Evolutionary conservation across 2,113 vertebrate genomes (phyloP), one percentile per base, ranked within the genome.

Genomic region (Phyllopteryx taeniolatus): DNA sequence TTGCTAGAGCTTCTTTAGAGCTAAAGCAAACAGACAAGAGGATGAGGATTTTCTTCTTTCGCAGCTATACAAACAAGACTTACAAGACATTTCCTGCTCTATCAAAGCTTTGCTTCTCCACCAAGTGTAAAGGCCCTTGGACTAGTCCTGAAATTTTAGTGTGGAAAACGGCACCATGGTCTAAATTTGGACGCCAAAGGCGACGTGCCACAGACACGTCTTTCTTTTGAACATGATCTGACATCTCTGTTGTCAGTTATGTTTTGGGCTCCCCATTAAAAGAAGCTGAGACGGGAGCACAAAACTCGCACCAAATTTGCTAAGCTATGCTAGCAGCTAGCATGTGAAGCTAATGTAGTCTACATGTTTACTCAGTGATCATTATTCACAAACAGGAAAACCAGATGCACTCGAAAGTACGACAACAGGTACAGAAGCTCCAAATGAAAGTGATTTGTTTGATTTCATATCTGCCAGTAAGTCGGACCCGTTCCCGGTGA

Each of bases 21-120:
- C 89, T 88, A 88, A 91, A 90, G 78, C 77, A 89, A 90, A 91
- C 86, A 92, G 70, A 64, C 54, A 65, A 67, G 68, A 75, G 80
- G 75, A 78, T 76, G 63, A 46, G 63, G 63, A 46, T 65, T 4
- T 44, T 17, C 31, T 61, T 61, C 59, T 61, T 61, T 35, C 31
- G 31, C 13, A 33, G 31, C 59, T 61, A 35, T 15, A 61, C 14
- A 61, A 61, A 61, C 59, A 61, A 35, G 59, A 35, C 22, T 61
- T 61, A 31, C 10, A 70, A 71, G 76, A 84, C 77, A 81, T 81
- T 82, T 81, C 70, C 79, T 27, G 35, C 73, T 77, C 67, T 72
- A 67, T 83, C 46, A 62, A 79, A 85, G 83, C 83, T 87, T 81
- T 87, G 57, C 82, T 76, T 74, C 59, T 77, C 81, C 49, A 59